Conservation (phyloP, 2,797 vertebrate genomes). For the Myioborus melanocephalus region DNA sequence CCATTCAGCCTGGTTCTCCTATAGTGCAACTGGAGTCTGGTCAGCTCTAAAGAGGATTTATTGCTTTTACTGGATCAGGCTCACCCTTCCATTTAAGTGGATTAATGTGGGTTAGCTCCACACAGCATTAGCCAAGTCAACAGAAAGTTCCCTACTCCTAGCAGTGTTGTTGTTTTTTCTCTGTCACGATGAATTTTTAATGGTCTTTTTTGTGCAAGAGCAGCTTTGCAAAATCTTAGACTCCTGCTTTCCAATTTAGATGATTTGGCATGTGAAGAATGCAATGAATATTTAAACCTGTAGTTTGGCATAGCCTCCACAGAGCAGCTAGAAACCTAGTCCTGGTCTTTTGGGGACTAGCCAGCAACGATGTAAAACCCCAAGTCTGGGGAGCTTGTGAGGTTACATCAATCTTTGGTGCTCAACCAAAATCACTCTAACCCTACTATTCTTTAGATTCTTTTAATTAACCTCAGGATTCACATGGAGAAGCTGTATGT, state of each 20-base stretch:
- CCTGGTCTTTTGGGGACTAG: neutral
- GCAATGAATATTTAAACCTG: slow-evolving; percentile 40
- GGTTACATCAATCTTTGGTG: neutral
- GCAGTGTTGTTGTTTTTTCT: slow-evolving; percentile 23
- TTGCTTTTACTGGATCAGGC: slow-evolving; percentile 57
- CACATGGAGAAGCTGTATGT: neutral
- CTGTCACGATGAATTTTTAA: slow-evolving; percentile 55
- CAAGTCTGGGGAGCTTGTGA: neutral
- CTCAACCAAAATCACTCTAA: neutral
- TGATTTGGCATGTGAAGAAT: slow-evolving; percentile 33
- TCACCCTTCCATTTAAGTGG: slow-evolving; percentile 54
- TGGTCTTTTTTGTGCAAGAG: slow-evolving; percentile 55
- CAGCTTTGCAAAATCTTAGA: slow-evolving; percentile 45
- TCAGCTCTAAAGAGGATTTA: slow-evolving; percentile 54
- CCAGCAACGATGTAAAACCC: neutral
- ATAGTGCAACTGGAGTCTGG: neutral
- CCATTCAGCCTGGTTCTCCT: neutral
- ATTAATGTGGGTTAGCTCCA: slow-evolving; percentile 51
- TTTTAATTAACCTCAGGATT: slow-evolving; percentile 45
- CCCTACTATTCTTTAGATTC: neutral
- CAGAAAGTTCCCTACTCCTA: slow-evolving; percentile 38
- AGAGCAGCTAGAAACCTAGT: neutral
- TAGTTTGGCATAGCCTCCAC: neutral
- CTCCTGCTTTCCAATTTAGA: slow-evolving; percentile 8
- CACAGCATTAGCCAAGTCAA: slow-evolving; percentile 49